Conservation (phyloP, 2,888 invertebrate species). For the Drosophila bunnanda region DNA sequence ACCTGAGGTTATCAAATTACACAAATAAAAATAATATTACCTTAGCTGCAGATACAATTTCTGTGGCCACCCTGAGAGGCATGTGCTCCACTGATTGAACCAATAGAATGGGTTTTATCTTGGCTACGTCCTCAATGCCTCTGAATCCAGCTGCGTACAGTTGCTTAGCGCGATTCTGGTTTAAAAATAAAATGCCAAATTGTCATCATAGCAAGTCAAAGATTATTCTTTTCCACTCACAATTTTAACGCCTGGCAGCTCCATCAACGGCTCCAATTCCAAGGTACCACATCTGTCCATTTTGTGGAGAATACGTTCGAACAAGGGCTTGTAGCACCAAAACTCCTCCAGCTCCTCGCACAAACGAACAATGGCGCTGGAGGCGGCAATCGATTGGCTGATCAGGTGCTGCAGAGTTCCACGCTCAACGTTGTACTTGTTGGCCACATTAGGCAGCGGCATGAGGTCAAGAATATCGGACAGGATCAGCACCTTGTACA, state of each 20-base stretch:
- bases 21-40: conserved; percentile 51
- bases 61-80: conserved; percentile 89
- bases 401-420: conserved; percentile 93
- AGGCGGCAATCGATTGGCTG: conserved; percentile 89
- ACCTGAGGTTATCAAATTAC: not conserved
- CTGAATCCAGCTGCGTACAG: conserved; percentile 93
- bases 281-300: conserved; percentile 92
- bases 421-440: conserved; percentile 89
- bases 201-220: not conserved
- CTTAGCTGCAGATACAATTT: conserved; percentile 95
- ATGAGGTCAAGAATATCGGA: conserved; percentile 90
- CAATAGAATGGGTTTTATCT: conserved; percentile 88
- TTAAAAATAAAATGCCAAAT: conserved; percentile 66
- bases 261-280: conserved; percentile 93
- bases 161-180: conserved; percentile 91
- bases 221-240: conserved; percentile 83
- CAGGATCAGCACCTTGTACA: conserved; percentile 94
- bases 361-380: conserved; percentile 91
- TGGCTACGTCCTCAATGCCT: conserved; percentile 90
- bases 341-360: conserved; percentile 92
- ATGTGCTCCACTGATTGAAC: conserved; percentile 89
- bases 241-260: conserved; percentile 94
- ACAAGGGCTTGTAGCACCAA: conserved; percentile 92
- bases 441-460: conserved; percentile 88
- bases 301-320: conserved; percentile 90